phyloP scores from a whole-genome alignment of 2,797 vertebrate genomes.

The Morus bassanus region DNA sequence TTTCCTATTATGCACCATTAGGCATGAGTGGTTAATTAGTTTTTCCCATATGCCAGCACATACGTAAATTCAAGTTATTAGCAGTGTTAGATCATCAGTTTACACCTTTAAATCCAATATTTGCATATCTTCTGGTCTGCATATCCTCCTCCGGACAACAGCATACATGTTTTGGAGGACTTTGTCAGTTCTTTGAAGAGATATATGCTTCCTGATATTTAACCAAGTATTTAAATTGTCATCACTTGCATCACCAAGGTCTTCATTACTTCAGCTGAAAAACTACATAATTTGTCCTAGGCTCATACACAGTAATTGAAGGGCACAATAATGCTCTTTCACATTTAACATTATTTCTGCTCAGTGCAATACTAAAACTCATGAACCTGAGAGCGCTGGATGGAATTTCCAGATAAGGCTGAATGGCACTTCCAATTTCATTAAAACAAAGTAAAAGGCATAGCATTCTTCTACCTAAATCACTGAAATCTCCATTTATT shows the following conservation, averaged over 20 bases:
- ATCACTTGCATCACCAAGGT: not conserved
- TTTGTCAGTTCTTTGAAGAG: not conserved
- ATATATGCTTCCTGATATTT: not conserved
- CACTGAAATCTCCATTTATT: not conserved
- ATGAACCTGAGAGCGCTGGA: not conserved
- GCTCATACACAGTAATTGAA: not conserved
- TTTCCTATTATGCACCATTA: not conserved
- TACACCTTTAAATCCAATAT: constrained; percentile 34
- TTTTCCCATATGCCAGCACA: not conserved
- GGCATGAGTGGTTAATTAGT: constrained; percentile 7
- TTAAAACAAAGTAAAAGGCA: not conserved
- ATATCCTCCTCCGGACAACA: not conserved
- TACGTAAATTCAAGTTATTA: constrained; percentile 24
- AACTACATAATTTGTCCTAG: not conserved
- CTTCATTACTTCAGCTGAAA: not conserved
- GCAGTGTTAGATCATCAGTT: not conserved
- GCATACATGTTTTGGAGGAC: not conserved
- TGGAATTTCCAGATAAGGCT: not conserved
- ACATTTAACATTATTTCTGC: not conserved
- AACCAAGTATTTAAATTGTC: not conserved
- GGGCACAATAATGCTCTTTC: not conserved
- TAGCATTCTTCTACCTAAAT: not conserved
- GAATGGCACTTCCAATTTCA: not conserved
- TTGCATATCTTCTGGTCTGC: not conserved
- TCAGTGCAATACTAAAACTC: not conserved